A percentile compares a stretch with the other conserved stretches of the same genome.
phyloP scores from a whole-genome alignment of 1,140 invertebrate genomes.

The Sycophaga agraensis region DNA sequence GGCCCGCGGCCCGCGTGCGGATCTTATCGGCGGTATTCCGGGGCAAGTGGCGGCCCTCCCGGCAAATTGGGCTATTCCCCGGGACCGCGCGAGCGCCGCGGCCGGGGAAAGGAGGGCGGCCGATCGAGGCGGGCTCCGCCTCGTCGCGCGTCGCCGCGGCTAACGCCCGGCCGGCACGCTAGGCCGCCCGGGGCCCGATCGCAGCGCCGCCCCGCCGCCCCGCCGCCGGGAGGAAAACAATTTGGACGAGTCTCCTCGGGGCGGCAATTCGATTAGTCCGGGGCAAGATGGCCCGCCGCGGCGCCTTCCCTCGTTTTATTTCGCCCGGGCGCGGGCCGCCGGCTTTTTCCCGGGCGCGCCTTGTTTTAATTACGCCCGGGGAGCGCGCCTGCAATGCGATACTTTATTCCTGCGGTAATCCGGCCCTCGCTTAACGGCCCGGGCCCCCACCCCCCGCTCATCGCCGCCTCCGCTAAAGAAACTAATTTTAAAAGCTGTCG shows the following conservation, averaged over 20 bases:
- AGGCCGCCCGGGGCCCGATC: too few species aligned
- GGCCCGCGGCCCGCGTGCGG: neutral
- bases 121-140: too few species aligned
- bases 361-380: constrained; percentile 46
- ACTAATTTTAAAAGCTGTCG: constrained; percentile 34
- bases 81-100: neutral
- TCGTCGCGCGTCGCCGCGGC: too few species aligned
- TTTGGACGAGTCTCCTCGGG: constrained; percentile 53
- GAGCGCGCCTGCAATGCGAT: constrained; percentile 39
- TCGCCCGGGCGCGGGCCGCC: neutral
- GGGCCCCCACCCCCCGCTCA: too few species aligned
- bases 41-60: too few species aligned
- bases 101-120: neutral
- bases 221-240: constrained; percentile 56
- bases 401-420: constrained; percentile 49
- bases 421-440: constrained; percentile 14
- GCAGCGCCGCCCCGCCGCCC: too few species aligned
- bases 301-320: constrained; percentile 47
- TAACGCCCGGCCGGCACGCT: too few species aligned
- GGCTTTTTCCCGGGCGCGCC: constrained; percentile 5
- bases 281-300: constrained; percentile 52
- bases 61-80: too few species aligned
- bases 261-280: constrained; percentile 56
- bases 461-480: constrained; percentile 30
- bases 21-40: constrained; percentile 7